A percentile compares a stretch with the other conserved stretches of the same genome.
Evolutionary conservation across 1,140 invertebrate species (phyloP).

Genomic region (Drosophila eugracilis): DNA sequence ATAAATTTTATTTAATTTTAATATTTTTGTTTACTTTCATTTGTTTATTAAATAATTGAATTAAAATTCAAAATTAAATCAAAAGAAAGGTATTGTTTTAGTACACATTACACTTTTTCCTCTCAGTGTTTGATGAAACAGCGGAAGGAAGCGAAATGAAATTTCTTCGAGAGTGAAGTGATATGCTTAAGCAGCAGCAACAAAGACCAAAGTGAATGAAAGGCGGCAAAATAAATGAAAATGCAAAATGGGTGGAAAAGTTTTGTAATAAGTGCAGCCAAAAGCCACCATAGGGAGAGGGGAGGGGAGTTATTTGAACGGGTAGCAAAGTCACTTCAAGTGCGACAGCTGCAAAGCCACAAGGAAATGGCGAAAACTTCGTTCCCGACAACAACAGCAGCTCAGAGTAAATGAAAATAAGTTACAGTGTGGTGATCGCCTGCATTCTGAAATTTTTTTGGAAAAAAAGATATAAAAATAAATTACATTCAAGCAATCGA

Average conservation of each 20-base stretch:
- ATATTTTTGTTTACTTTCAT: too few relatives aligned
- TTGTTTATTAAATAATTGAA: too few relatives aligned
- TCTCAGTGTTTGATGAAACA: conserved; percentile 12
- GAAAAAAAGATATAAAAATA: too few relatives aligned
- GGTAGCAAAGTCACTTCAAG: conserved; percentile 6
- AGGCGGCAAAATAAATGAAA: conserved; percentile 59
- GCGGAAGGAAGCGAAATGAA: conserved; percentile 48
- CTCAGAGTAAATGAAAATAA: conserved; percentile 21
- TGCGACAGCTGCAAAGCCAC: conserved; percentile 59
- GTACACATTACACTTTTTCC: too few relatives aligned
- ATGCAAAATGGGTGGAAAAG: conserved; percentile 57
- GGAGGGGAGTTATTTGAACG: not conserved
- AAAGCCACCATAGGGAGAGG: conserved; percentile 4
- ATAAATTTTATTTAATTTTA: too few relatives aligned
- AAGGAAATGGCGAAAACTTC: conserved; percentile 39
- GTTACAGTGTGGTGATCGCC: not conserved
- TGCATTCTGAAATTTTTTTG: conserved; percentile 28
- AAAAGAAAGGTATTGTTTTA: too few relatives aligned
- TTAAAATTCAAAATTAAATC: too few relatives aligned
- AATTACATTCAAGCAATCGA: too few relatives aligned
- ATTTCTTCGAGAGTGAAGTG: conserved; percentile 49
- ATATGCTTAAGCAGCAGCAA: conserved; percentile 47
- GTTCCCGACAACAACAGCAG: conserved; percentile 5
- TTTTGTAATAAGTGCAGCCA: conserved; percentile 62
- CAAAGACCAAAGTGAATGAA: conserved; percentile 37